A percentile compares a stretch with the other conserved stretches of the same genome.
Conservation (phyloP, 2,797 vertebrate genomes). For the Pygocentrus nattereri region DNA sequence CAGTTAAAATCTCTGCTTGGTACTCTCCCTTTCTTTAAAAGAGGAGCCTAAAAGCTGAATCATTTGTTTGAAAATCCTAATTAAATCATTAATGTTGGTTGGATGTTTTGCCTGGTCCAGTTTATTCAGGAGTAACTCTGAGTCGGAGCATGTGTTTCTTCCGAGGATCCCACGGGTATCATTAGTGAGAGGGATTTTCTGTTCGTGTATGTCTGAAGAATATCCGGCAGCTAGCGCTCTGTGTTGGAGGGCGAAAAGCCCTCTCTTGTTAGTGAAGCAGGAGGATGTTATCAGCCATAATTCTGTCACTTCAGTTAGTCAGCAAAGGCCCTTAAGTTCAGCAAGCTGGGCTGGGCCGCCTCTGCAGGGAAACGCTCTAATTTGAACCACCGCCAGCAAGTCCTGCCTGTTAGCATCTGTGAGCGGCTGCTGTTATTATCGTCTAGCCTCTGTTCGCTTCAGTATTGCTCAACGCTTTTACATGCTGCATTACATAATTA, state of each 20-base stretch:
- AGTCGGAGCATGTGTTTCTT: slow-evolving; percentile 53
- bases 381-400: slow-evolving; percentile 3
- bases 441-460: background rate
- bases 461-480: slow-evolving; percentile 4
- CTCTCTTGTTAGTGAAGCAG: slow-evolving; percentile 10
- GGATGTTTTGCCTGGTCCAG: slow-evolving; percentile 45
- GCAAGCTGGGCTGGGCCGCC: background rate
- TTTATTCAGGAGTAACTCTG: slow-evolving; percentile 65
- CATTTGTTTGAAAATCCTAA: slow-evolving; percentile 53
- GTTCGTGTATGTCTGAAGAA: slow-evolving; percentile 33
- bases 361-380: background rate
- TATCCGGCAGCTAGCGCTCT: slow-evolving; percentile 29
- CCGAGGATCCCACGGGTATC: slow-evolving; percentile 65
- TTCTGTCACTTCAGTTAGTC: background rate
- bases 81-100: slow-evolving; percentile 59
- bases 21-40: slow-evolving; percentile 55
- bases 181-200: slow-evolving; percentile 64
- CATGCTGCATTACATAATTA: background rate
- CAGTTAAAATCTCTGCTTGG: slow-evolving; percentile 37
- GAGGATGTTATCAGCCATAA: slow-evolving; percentile 14
- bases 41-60: slow-evolving; percentile 53
- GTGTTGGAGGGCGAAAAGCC: background rate
- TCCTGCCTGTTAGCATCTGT: slow-evolving; percentile 4
- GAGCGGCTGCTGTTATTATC: slow-evolving; percentile 5
- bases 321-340: background rate